A percentile compares a stretch with the other conserved stretches of the same genome.
Conservation (phyloP, 2,797 vertebrate species). For the Chloroceryle inda region DNA sequence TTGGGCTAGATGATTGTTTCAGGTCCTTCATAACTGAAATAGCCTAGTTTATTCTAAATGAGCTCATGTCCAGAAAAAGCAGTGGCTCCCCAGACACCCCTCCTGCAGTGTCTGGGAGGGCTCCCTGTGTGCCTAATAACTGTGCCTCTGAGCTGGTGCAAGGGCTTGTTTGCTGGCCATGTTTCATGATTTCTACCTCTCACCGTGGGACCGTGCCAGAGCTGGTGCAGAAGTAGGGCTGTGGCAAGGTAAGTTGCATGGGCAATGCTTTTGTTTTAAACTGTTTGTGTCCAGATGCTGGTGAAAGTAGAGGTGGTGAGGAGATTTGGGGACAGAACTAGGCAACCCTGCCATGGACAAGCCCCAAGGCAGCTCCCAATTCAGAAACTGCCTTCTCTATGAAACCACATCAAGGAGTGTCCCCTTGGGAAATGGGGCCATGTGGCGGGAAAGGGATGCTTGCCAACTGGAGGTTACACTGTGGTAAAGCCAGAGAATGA, state of each 20-base stretch:
- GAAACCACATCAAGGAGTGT: neutral
- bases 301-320: neutral
- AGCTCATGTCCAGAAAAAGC: neutral
- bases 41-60: neutral
- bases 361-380: neutral
- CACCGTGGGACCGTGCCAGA: neutral
- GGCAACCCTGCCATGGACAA: neutral
- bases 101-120: neutral
- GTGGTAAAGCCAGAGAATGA: neutral
- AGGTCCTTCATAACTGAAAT: neutral
- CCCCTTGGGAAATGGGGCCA: neutral
- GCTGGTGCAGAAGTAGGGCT: neutral
- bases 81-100: neutral
- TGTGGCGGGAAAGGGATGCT: neutral
- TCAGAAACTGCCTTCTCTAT: neutral
- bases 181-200: neutral
- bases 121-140: neutral
- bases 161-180: neutral
- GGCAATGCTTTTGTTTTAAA: neutral
- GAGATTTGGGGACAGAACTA: neutral
- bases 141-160: fast-evolving
- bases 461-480: neutral
- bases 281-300: neutral
- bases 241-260: neutral
- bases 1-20: neutral